Percentiles rank a stretch among this genome's conserved stretches.
These are phyloP conservation scores for Pachyramphus minor DNA, from an alignment of 2,113 vertebrate genomes.

Conservation along the genomic window DNA sequence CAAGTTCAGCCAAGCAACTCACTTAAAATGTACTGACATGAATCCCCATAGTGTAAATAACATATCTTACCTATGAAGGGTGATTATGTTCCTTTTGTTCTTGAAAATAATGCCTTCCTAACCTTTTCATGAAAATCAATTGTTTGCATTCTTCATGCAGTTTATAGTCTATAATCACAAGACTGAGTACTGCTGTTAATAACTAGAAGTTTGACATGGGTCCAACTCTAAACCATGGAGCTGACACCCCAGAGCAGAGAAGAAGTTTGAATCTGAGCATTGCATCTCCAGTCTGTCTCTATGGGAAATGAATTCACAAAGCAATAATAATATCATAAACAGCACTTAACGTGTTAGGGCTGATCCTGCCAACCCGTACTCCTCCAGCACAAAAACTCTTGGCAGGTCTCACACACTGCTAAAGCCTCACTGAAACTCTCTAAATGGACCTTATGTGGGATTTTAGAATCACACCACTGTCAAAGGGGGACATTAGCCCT, in stretches of 20 bases:
- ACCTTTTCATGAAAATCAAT: background rate
- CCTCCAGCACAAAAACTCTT: slow-evolving; percentile 38
- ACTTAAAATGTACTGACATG: slow-evolving; percentile 53
- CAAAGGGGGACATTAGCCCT: slow-evolving; percentile 30
- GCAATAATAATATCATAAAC: slow-evolving; percentile 57
- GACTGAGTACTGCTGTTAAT: background rate
- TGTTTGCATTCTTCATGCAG: background rate
- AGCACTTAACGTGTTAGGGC: slow-evolving; percentile 55
- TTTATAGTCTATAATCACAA: background rate
- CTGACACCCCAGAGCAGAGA: slow-evolving; percentile 23
- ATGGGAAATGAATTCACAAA: slow-evolving; percentile 46
- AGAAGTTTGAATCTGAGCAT: slow-evolving; percentile 29
- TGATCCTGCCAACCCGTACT: slow-evolving; percentile 14
- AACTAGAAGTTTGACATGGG: background rate
- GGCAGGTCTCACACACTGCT: background rate
- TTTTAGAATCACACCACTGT: background rate
- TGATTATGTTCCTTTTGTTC: slow-evolving; percentile 17
- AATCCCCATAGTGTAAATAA: slow-evolving; percentile 43
- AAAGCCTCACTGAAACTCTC: slow-evolving; percentile 16
- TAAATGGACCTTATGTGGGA: background rate
- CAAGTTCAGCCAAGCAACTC: slow-evolving; percentile 64
- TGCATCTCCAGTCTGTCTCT: slow-evolving; percentile 35
- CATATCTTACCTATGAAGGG: slow-evolving; percentile 53
- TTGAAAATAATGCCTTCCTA: slow-evolving; percentile 2
- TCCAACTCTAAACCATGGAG: background rate